Conservation (phyloP, 2,888 invertebrate genomes). For the Thyatira batis region DNA sequence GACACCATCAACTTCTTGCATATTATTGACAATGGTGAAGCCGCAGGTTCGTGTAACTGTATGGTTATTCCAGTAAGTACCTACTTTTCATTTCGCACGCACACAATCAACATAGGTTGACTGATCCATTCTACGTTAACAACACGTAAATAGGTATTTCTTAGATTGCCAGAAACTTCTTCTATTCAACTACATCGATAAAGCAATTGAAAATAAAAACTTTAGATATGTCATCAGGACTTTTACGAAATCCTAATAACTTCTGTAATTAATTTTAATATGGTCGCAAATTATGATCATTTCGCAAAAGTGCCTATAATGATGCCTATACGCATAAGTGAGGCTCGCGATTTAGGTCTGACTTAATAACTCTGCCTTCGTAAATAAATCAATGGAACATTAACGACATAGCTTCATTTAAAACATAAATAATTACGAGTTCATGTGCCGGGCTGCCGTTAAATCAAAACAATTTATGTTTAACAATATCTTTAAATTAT, state of each 20-base stretch:
- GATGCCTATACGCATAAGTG: constrained; percentile 1
- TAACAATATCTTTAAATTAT: constrained; percentile 49
- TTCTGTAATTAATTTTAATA: constrained; percentile 29
- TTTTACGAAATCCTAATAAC: background rate
- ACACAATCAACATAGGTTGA: too few relatives aligned
- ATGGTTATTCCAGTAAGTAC: too few relatives aligned
- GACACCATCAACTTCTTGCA: too few relatives aligned
- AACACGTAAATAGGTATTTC: too few relatives aligned
- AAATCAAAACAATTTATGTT: constrained; percentile 65
- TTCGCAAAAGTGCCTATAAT: constrained; percentile 18
- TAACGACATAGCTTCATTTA: constrained; percentile 68
- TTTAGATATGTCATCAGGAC: background rate
- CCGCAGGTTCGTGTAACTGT: background rate
- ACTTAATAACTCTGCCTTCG: constrained; percentile 47
- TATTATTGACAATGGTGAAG: background rate
- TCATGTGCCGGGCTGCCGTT: constrained; percentile 42
- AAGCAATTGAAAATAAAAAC: too few relatives aligned
- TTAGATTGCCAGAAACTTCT: too few relatives aligned
- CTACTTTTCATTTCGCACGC: too few relatives aligned
- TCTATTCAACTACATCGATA: too few relatives aligned
- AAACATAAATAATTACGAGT: constrained; percentile 68
- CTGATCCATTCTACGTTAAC: too few relatives aligned
- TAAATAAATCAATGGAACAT: constrained; percentile 60
- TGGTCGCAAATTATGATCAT: constrained; percentile 29
- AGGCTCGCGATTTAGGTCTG: constrained; percentile 10